A percentile compares a stretch with the other conserved stretches of the same genome.
phyloP scores from a whole-genome alignment of 2,797 vertebrate species.

The Steatocranus sp. region DNA sequence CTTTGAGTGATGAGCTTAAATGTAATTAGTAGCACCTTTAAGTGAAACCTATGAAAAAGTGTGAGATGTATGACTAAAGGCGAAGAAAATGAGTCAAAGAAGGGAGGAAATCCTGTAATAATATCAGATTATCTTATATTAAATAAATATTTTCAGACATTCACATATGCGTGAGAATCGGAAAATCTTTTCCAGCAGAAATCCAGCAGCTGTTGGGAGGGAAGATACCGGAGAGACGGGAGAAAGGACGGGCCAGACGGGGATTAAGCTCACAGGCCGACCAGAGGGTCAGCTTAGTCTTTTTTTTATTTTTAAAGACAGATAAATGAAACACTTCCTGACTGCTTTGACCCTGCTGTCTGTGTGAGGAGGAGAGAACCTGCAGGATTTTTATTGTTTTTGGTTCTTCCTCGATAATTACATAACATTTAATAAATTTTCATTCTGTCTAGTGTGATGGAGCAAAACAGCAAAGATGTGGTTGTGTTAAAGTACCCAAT shows the following conservation, averaged over 20 bases:
- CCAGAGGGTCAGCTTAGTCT: background rate
- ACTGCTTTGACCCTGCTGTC: background rate
- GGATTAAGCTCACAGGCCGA: background rate
- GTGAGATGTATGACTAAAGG: background rate
- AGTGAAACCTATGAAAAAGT: background rate
- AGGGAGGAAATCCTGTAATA: background rate
- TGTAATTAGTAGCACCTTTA: background rate
- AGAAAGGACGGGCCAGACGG: background rate
- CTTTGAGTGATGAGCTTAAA: background rate
- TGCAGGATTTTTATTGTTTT: background rate
- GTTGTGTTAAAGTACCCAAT: background rate
- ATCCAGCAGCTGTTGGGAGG: background rate
- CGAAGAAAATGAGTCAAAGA: background rate
- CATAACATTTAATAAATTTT: background rate
- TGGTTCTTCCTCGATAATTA: background rate
- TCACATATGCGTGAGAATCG: background rate
- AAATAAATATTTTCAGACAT: background rate
- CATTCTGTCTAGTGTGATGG: background rate
- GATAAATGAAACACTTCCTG: background rate
- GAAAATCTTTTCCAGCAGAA: conserved; percentile 11
- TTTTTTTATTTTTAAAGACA: background rate
- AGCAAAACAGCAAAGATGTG: background rate
- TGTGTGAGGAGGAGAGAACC: background rate
- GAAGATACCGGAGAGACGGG: background rate
- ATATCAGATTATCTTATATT: background rate